Conservation (phyloP, 2,888 invertebrate species). For the Xestoiulus laeticollis region DNA sequence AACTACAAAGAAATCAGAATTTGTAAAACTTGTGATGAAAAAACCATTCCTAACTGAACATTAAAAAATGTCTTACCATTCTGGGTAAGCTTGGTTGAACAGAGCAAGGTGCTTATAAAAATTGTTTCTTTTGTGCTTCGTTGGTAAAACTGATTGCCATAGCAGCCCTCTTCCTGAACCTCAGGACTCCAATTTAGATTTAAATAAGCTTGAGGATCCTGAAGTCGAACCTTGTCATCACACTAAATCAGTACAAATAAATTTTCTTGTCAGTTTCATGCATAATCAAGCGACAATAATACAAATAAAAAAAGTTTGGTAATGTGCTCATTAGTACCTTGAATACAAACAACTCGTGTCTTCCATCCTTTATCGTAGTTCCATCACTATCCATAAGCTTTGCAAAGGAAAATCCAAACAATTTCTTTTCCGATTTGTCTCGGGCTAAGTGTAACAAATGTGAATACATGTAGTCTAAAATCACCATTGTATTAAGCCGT, state of each 20-base stretch:
- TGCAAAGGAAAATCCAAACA: slow-evolving; percentile 91
- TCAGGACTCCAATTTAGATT: slow-evolving; percentile 55
- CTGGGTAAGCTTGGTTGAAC: slow-evolving; percentile 96
- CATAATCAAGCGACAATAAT: not conserved
- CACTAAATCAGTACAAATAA: slow-evolving; percentile 66
- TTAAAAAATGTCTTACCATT: slow-evolving; percentile 72
- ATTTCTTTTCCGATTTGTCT: slow-evolving; percentile 88
- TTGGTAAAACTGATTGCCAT: slow-evolving; percentile 68
- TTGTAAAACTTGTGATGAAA: not conserved
- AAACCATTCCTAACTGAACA: not conserved
- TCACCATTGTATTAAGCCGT: too few species aligned
- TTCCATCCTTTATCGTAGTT: slow-evolving; percentile 86
- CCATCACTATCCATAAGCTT: slow-evolving; percentile 90
- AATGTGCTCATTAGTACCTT: slow-evolving; percentile 66
- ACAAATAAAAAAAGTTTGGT: not conserved
- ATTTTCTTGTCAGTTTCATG: not conserved
- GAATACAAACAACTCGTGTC: slow-evolving; percentile 89
- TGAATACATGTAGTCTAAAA: too few species aligned
- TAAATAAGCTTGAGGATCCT: slow-evolving; percentile 68
- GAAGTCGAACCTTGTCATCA: slow-evolving; percentile 78
- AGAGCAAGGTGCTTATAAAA: slow-evolving; percentile 81
- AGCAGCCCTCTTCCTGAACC: slow-evolving; percentile 59
- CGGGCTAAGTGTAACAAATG: slow-evolving; percentile 69
- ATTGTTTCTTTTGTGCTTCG: slow-evolving; percentile 86
- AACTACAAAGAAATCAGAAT: slow-evolving; percentile 67